Percentiles rank a stretch among this genome's conserved stretches.
Conservation (phyloP, 2,888 invertebrate species). For the Brenthis daphne region DNA sequence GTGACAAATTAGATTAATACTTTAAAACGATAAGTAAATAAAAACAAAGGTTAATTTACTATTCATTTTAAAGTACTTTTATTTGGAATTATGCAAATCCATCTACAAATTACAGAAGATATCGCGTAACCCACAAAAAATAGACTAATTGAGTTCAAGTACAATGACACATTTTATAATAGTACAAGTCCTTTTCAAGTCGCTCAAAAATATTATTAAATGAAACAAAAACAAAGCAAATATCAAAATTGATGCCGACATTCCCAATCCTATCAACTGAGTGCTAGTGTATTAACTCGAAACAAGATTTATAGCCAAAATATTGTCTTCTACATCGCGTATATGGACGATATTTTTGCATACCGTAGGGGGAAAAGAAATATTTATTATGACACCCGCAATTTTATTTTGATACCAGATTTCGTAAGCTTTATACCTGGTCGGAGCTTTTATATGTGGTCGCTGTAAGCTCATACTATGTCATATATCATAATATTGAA, state of each 20-base stretch:
- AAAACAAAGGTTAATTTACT: too few species aligned
- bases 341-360: constrained; percentile 72
- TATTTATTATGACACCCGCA: constrained; percentile 63
- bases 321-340: constrained; percentile 65
- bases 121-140: too few species aligned
- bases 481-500: constrained; percentile 79
- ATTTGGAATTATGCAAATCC: too few species aligned
- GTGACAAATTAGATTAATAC: too few species aligned
- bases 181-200: too few species aligned
- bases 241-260: constrained; percentile 11
- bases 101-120: too few species aligned
- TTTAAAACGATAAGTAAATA: too few species aligned
- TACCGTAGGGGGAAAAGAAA: constrained; percentile 64
- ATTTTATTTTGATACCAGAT: constrained; percentile 44
- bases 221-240: neutral
- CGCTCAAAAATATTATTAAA: too few species aligned
- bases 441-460: constrained; percentile 23
- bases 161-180: too few species aligned
- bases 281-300: constrained; percentile 74
- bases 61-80: too few species aligned
- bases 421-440: neutral
- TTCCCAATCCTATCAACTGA: constrained; percentile 46
- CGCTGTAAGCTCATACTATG: constrained; percentile 60
- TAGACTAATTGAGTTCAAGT: too few species aligned
- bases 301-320: constrained; percentile 75